phyloP scores from a whole-genome alignment of 2,797 vertebrate genomes.

The Loris lydekkerianus region DNA sequence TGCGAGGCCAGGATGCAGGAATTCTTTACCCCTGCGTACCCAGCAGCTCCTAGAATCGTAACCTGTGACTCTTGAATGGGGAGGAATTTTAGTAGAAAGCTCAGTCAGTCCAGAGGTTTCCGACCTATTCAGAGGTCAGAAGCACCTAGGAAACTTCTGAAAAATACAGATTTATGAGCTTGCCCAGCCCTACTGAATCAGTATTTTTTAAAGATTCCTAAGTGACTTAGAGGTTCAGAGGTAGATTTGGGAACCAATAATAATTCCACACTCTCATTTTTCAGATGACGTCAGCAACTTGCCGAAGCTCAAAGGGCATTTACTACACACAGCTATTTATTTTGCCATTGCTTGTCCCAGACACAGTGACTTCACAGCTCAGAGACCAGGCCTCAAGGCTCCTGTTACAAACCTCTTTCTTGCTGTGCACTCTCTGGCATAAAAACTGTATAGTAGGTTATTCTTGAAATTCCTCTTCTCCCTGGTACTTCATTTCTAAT shows the following conservation, averaged over 20 bases:
- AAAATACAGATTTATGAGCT: conserved; percentile 42
- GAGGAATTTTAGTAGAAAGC: conserved; percentile 54
- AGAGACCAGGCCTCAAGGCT: not conserved
- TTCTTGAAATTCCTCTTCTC: conserved; percentile 60
- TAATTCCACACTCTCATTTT: conserved; percentile 53
- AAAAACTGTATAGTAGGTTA: conserved; percentile 17
- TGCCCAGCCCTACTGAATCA: conserved; percentile 22
- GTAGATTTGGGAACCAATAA: conserved; percentile 44
- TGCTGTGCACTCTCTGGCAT: conserved; percentile 15
- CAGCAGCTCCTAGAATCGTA: not conserved
- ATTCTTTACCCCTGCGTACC: not conserved
- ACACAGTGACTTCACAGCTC: conserved; percentile 45
- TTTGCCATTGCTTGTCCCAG: conserved; percentile 65
- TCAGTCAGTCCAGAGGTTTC: conserved; percentile 60
- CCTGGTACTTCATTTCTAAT: conserved; percentile 35
- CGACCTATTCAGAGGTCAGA: conserved; percentile 6
- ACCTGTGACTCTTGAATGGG: not conserved
- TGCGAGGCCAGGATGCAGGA: not conserved
- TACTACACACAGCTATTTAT: conserved; percentile 72
- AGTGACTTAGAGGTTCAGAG: not conserved
- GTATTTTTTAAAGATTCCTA: conserved; percentile 14
- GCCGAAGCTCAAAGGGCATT: conserved; percentile 62
- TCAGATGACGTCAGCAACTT: conserved; percentile 74
- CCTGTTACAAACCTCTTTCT: conserved; percentile 45
- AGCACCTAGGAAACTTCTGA: conserved; percentile 57